Conservation (phyloP, 1,140 invertebrate genomes). For the Procambarus virginalis region DNA sequence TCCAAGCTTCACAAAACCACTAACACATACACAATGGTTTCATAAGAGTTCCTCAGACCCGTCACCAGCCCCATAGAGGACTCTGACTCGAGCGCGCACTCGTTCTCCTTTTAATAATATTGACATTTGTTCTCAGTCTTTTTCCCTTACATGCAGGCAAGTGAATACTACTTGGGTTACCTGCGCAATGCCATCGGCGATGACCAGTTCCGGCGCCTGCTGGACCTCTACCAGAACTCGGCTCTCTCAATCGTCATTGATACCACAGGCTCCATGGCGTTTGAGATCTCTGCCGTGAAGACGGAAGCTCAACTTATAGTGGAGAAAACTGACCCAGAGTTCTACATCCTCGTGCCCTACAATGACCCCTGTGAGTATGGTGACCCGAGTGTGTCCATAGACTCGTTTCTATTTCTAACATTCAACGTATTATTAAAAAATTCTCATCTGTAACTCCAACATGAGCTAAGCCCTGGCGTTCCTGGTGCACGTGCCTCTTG, state of each 20-base stretch:
- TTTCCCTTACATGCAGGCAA: conserved; percentile 21
- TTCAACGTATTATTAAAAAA: too few relatives aligned
- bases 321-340: conserved; percentile 11
- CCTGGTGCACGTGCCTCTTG: background rate
- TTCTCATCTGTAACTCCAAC: too few relatives aligned
- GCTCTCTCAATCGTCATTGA: conserved; percentile 60
- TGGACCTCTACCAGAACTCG: conserved; percentile 52
- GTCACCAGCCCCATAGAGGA: too few relatives aligned
- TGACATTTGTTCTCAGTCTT: too few relatives aligned
- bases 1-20: too few relatives aligned
- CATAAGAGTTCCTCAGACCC: too few relatives aligned
- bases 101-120: too few relatives aligned
- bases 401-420: too few relatives aligned
- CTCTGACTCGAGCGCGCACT: too few relatives aligned
- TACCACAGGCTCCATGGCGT: conserved; percentile 39
- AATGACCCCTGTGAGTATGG: conserved; percentile 42
- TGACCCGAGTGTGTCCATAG: too few relatives aligned
- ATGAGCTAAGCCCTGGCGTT: too few relatives aligned
- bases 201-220: conserved; percentile 33
- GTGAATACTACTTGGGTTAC: conserved; percentile 33
- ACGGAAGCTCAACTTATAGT: conserved; percentile 41
- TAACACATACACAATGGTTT: too few relatives aligned
- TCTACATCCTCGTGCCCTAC: conserved; percentile 49
- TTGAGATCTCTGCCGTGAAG: conserved; percentile 41
- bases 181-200: conserved; percentile 48